Evolutionary conservation across 2,888 invertebrate genomes (phyloP), one percentile per base, ranked within the genome.

Genomic region (Neria commutata): DNA sequence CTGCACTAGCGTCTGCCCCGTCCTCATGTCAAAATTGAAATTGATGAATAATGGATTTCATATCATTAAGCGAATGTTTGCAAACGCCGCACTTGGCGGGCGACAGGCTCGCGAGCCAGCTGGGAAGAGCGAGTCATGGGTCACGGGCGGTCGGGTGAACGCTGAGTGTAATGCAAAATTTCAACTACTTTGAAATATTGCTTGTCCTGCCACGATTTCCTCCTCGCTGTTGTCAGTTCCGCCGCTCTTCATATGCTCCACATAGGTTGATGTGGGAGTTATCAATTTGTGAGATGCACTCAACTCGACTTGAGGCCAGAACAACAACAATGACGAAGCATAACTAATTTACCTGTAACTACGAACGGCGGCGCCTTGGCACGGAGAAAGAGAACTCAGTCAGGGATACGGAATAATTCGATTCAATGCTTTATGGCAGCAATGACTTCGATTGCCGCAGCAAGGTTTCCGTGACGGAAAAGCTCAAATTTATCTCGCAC

Each of bases 41-140:
- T 62, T 66, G 66, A 71, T 71, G 69, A 70, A 71, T 71, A 69
- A 71, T 70, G 68, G 68, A 70, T 70, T 68, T 67, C 65, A 68
- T 67, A 67, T 68, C 69, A 71, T 71, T 71, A 69, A 64, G 66
- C 66, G 64, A 67, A 68, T 67, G 67, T 66, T 69, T 67, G 66
- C 67, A 10, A 48, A 48, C 42, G n/a, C n/a, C 26, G 3, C 45
- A 45, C 19, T 19, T 17, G 58, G 47, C 57, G 29, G 5, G 11
- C 11, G 29, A 29, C n/a, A 29, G 29, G 5, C 29, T 29, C 6
- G 11, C 5, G 11, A 8, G 29, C 6, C 5, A 29, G 29, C 5
- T 29, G 29, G 11, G 11, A 34, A 24, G 40, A 40, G 23, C 34
- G 37, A 51, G 51, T 21, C 5, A 46, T 24, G 8, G 46, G 5